Evolutionary conservation across 1,140 invertebrate genomes (phyloP).

Genomic region (Scaptomyza montana): DNA sequence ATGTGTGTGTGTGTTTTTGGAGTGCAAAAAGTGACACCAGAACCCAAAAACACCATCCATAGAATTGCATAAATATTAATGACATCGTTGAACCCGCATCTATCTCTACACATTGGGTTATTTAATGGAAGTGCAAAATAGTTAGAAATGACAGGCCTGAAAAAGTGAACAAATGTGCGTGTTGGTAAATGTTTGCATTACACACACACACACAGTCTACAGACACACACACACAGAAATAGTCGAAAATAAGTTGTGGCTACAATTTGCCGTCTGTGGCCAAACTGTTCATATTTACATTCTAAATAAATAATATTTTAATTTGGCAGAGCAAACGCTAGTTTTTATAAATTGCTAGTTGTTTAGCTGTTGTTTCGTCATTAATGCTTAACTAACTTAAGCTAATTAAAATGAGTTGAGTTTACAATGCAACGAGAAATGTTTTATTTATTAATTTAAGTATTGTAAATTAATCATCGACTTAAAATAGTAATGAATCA

Average conservation of each 20-base stretch:
- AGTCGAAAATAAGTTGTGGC: conserved; percentile 44
- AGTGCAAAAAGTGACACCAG: conserved; percentile 59
- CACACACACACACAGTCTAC: conserved; percentile 35
- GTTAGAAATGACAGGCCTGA: conserved; percentile 6
- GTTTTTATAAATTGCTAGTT: conserved; percentile 74
- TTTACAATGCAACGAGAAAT: neutral
- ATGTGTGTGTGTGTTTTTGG: conserved; percentile 11
- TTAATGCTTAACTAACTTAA: conserved; percentile 50
- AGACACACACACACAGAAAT: neutral
- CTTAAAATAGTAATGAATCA: too few species aligned
- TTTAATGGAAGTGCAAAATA: conserved; percentile 5
- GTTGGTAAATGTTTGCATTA: conserved; percentile 75
- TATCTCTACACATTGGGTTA: conserved; percentile 4
- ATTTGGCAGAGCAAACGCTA: conserved; percentile 79
- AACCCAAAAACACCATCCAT: conserved; percentile 2
- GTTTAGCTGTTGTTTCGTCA: conserved; percentile 42
- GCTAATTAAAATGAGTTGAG: too few species aligned
- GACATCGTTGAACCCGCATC: conserved; percentile 49
- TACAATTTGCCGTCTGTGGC: conserved; percentile 74
- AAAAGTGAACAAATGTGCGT: conserved; percentile 68
- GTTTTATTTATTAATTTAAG: too few species aligned
- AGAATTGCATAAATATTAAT: conserved; percentile 78
- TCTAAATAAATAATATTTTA: conserved; percentile 83
- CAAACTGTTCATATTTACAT: conserved; percentile 76
- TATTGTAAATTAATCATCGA: too few species aligned